Evolutionary conservation across 2,888 invertebrate species (phyloP).

Genomic region (Agonum fuliginosum): DNA sequence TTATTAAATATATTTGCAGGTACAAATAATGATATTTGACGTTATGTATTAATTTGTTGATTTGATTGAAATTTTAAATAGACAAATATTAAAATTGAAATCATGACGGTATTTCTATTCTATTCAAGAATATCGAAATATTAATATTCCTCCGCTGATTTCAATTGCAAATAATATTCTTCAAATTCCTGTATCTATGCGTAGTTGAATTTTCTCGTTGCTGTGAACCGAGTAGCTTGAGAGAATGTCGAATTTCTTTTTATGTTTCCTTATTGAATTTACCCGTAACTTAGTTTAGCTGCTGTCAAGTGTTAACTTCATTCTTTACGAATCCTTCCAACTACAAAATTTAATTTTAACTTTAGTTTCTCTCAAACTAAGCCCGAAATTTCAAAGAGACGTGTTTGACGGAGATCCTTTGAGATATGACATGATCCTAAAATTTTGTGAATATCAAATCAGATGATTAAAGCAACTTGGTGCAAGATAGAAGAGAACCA

Average conservation of each 20-base stretch:
- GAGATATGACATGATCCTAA: background rate
- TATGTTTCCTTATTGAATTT: slow-evolving; percentile 29
- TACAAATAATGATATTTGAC: too few species aligned
- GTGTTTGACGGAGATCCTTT: background rate
- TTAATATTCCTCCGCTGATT: too few species aligned
- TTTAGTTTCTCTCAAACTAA: slow-evolving; percentile 39
- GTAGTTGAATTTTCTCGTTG: background rate
- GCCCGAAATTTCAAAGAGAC: background rate
- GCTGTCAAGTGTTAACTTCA: slow-evolving; percentile 44
- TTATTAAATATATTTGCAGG: too few species aligned
- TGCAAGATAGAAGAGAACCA: too few species aligned
- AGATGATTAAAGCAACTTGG: too few species aligned
- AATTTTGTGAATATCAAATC: too few species aligned
- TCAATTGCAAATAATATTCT: background rate
- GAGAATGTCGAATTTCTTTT: slow-evolving; percentile 27
- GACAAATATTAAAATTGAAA: too few species aligned
- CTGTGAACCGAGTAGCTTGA: slow-evolving; percentile 10
- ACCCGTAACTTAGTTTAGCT: slow-evolving; percentile 38
- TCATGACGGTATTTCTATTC: too few species aligned
- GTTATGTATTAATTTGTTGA: too few species aligned
- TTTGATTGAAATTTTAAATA: too few species aligned
- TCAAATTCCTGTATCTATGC: background rate
- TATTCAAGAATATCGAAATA: too few species aligned
- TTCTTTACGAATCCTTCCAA: slow-evolving; percentile 27
- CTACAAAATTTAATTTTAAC: slow-evolving; percentile 43